Conservation (phyloP, 2,888 invertebrate species). For the Dasysyrphus albostriatus region DNA sequence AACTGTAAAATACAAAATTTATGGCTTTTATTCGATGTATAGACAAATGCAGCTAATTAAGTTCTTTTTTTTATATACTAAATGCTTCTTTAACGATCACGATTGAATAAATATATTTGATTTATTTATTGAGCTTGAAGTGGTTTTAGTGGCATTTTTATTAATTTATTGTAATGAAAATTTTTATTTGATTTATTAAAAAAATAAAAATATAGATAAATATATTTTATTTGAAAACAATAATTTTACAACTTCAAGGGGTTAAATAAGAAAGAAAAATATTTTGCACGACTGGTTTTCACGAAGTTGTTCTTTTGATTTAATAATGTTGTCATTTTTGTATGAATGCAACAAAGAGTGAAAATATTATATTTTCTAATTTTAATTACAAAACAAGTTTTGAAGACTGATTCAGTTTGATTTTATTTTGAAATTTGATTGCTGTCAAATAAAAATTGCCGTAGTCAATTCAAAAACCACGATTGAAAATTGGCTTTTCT, state of each 20-base stretch:
- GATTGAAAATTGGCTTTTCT: too few species aligned
- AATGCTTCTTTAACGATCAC: conserved; percentile 55
- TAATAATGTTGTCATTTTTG: background rate
- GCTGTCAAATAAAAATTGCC: too few species aligned
- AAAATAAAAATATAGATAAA: background rate
- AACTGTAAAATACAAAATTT: conserved; percentile 50
- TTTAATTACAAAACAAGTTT: too few species aligned
- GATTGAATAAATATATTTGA: conserved; percentile 56
- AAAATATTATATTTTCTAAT: background rate
- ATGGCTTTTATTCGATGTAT: conserved; percentile 47
- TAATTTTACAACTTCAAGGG: background rate
- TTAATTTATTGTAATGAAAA: conserved; percentile 46
- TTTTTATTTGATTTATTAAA: conserved; percentile 43
- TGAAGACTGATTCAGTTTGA: too few species aligned
- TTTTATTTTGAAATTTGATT: too few species aligned
- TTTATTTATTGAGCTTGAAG: conserved; percentile 50
- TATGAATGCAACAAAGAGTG: background rate
- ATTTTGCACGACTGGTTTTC: background rate
- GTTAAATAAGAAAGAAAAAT: background rate
- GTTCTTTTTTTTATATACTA: conserved; percentile 29
- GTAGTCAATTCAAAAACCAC: too few species aligned
- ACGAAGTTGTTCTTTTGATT: background rate
- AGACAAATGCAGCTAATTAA: conserved; percentile 64
- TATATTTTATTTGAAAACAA: background rate
- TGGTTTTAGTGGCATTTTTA: conserved; percentile 51